Conservation (phyloP, 2,888 invertebrate genomes). For the Chaetoderma sp. region DNA sequence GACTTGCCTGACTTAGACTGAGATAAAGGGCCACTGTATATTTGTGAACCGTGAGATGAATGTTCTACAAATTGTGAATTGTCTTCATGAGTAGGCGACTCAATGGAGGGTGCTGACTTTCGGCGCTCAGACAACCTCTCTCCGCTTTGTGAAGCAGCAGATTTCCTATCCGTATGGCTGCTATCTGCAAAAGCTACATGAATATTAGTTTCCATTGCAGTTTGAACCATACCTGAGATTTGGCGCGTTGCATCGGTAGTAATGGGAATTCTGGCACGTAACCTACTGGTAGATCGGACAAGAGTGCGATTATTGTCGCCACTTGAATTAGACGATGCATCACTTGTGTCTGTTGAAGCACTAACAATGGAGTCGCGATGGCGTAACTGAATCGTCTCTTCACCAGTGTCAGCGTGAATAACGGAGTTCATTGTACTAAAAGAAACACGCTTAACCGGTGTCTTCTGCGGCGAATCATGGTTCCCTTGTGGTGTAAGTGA, state of each 20-base stretch:
- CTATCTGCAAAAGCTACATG: constrained; percentile 15
- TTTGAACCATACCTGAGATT: constrained; percentile 60
- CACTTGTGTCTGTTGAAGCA: constrained; percentile 60
- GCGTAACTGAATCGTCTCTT: constrained; percentile 45
- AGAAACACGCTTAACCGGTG: constrained; percentile 59
- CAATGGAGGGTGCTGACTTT: too few relatives aligned
- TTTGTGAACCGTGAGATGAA: too few relatives aligned
- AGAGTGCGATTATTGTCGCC: constrained; percentile 50
- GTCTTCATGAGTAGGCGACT: too few relatives aligned
- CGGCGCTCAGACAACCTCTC: too few relatives aligned
- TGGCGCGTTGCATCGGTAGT: constrained; percentile 61
- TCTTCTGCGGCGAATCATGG: constrained; percentile 39
- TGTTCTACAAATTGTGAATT: too few relatives aligned
- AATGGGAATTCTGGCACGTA: constrained; percentile 57
- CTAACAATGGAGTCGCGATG: constrained; percentile 61
- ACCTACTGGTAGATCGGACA: constrained; percentile 48
- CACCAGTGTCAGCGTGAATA: constrained; percentile 51
- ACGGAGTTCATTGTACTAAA: constrained; percentile 61
- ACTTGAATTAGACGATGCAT: constrained; percentile 60
- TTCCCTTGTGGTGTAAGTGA: constrained; percentile 37
- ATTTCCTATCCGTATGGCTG: constrained; percentile 10
- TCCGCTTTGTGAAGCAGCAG: constrained; percentile 28
- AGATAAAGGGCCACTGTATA: too few relatives aligned
- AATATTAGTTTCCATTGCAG: constrained; percentile 48
- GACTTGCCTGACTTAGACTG: too few relatives aligned